A percentile compares a stretch with the other conserved stretches of the same genome.
phyloP scores from a whole-genome alignment of 2,113 vertebrate genomes.

The Coracopsis vasa region DNA sequence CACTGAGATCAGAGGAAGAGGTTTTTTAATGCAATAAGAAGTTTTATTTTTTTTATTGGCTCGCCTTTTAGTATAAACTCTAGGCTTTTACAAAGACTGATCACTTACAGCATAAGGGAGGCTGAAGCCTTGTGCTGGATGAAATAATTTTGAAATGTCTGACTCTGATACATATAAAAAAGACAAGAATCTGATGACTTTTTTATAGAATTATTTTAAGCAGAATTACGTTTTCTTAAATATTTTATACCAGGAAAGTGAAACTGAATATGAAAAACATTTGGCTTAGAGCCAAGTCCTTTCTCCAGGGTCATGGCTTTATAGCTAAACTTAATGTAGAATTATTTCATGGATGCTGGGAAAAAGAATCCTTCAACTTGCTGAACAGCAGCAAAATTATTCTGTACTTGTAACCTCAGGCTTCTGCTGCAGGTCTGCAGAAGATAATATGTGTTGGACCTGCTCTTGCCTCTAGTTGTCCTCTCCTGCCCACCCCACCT shows the following conservation, averaged over 20 bases:
- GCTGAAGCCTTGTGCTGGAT: neutral
- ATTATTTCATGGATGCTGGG: neutral
- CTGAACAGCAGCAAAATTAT: neutral
- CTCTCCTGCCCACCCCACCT: neutral
- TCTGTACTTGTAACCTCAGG: neutral
- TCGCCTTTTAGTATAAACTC: neutral
- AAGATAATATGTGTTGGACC: neutral
- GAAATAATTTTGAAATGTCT: constrained; percentile 33
- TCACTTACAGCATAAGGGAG: neutral
- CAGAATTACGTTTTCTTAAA: constrained; percentile 42
- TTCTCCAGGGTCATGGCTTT: neutral
- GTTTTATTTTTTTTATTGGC: neutral
- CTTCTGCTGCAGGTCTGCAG: neutral
- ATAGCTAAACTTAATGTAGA: constrained; percentile 7
- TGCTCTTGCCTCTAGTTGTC: neutral
- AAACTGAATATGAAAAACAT: constrained; percentile 51
- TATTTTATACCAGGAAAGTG: constrained; percentile 38
- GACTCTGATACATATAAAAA: neutral
- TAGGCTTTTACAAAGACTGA: constrained; percentile 16
- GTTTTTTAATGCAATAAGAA: neutral
- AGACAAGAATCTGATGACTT: constrained; percentile 20
- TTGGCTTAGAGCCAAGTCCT: constrained; percentile 2
- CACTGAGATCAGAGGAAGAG: neutral
- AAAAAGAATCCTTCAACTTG: neutral
- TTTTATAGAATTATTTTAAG: constrained; percentile 51